Conservation (phyloP, 2,797 vertebrate genomes). For the Falco novaeseelandiae region DNA sequence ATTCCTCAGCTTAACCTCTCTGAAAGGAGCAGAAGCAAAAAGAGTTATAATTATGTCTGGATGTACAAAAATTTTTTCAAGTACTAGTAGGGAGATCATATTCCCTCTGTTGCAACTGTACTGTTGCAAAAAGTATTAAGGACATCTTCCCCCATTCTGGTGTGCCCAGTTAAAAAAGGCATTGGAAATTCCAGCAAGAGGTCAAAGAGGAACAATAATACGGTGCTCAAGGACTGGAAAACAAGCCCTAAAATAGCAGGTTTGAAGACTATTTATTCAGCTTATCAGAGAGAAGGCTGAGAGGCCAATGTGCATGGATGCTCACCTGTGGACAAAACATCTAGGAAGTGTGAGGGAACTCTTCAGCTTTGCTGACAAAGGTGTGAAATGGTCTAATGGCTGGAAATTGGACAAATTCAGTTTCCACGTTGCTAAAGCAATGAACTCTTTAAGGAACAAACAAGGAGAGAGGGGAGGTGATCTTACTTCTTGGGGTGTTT, state of each 20-base stretch:
- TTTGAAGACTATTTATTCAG: neutral
- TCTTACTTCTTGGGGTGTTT: neutral
- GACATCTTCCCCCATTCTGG: neutral
- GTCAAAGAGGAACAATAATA: neutral
- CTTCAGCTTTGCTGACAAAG: neutral
- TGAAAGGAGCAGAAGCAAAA: neutral
- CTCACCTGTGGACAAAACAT: neutral
- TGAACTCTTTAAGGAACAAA: neutral
- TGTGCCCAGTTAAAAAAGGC: neutral
- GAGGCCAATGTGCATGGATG: neutral
- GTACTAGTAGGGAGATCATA: neutral
- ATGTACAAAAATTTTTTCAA: neutral
- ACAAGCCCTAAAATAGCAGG: neutral
- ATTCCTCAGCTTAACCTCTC: neutral
- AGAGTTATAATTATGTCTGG: neutral
- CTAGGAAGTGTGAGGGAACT: neutral
- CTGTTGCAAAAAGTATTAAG: neutral
- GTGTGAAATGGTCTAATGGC: neutral
- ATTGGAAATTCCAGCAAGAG: neutral
- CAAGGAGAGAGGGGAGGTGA: neutral
- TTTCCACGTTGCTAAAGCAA: neutral
- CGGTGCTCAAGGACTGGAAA: neutral
- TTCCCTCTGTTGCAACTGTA: neutral
- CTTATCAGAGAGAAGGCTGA: neutral
- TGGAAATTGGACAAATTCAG: neutral